Evolutionary conservation across 2,888 invertebrate genomes (phyloP), one percentile per base, ranked within the genome.

Genomic region (Eudasyphora cyanicolor): DNA sequence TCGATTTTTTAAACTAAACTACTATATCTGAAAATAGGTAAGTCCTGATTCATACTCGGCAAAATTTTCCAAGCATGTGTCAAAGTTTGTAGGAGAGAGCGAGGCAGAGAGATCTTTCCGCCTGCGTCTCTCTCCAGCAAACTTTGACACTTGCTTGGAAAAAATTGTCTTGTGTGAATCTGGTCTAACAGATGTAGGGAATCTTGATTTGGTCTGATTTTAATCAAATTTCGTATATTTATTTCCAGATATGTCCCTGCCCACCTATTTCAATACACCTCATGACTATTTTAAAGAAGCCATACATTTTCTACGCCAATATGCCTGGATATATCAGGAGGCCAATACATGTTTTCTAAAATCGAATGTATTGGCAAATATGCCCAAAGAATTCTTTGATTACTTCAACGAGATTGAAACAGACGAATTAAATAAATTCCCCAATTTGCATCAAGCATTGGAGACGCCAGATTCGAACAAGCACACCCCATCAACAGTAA

Each of bases 271-370:
- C 82, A 54, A 51, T 2, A 85, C 64, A n/a, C 82, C 88, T 0
- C 57, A 75, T 1, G 84, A 92, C 1, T 96, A 95, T 89, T 94
- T 96, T 81, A 87, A 91, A 84, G 93, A 93, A 62, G 92, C 93
- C 35, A 85, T 95, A 1, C 57, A 88, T 1, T 95, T 96, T 87
- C 92, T 96, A 64, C 87, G 93, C 76, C 91, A 93, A 51, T 93
- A 94, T 86, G 93, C 94, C 80, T 94, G 95, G 94, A 91, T 96
- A 45, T 95, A 94, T 88, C 94, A 93, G 80, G 93, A 92, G 83
- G 93, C 94, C 0, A 96, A 96, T 86, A 96, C 95, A 0, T 93
- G 95, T 82, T 92, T 96, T 83, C 89, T 96, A 29, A 91, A 93
- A 0, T 89, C 93, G 42, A 92, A 93, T 29, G 90, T 93, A 27